A percentile compares a stretch with the other conserved stretches of the same genome.
These are phyloP conservation scores for Arizona elegans DNA, from an alignment of 2,113 vertebrate species.

Conservation along the genomic window DNA sequence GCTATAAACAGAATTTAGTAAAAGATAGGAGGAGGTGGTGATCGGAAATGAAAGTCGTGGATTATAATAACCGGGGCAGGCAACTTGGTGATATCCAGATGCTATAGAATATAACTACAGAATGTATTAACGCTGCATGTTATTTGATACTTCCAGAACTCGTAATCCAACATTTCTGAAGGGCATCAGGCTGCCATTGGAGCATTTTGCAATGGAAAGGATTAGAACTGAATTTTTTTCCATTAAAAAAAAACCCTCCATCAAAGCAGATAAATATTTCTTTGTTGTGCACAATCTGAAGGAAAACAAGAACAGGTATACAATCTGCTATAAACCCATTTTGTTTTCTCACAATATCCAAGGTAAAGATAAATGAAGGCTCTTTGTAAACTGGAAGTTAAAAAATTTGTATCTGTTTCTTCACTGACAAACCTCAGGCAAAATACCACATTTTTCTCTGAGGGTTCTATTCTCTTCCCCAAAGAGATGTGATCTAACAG, in stretches of 20 bases:
- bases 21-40: neutral
- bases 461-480: neutral
- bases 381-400: neutral
- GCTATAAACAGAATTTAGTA: neutral
- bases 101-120: neutral
- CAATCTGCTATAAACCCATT: neutral
- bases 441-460: neutral
- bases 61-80: neutral
- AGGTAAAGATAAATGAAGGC: neutral
- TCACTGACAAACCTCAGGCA: neutral
- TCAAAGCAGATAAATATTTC: neutral
- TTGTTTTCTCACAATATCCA: neutral
- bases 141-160: neutral
- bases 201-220: neutral
- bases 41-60: neutral
- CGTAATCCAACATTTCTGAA: neutral
- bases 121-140: neutral
- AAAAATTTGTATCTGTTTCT: neutral
- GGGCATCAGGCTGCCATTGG: neutral
- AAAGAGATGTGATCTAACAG: neutral
- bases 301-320: neutral
- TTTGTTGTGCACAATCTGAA: neutral
- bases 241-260: neutral
- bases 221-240: neutral
- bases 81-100: neutral